Base-by-base conservation (phyloP, 2,113 vertebrate species). In the Sebastes fasciatus region DNA sequence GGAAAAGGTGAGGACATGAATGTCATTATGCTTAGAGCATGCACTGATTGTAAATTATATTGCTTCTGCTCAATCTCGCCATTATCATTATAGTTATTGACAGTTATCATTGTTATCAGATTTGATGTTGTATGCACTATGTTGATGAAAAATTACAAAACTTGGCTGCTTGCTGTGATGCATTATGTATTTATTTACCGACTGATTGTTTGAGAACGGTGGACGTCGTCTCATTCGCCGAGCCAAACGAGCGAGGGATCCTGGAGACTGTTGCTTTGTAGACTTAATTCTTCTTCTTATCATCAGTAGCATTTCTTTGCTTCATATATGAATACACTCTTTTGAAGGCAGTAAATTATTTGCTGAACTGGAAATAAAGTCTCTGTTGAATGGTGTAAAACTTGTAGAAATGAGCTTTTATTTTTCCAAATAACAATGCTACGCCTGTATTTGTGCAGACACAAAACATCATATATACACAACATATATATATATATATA, bases 121-220 rank as follows among this genome's bases (percentile, higher is more conserved):
- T 92, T 95, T 93, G 95, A 94, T 96, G 95, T 96, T 96, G 95
- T 96, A 95, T 95, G 94, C 95, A 95, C 92, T 95, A 90, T 92
- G 93, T 95, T 94, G 88, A 95, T 92, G 88, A 93, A 92, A 92
- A 93, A 90, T 74, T 87, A 86, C 88, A 88, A 34, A 95, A 94
- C 88, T 88, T 95, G 92, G 91, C 95, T 95, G 94, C 94, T 95
- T 95, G 93, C 93, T 95, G 91, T 95, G 90, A 94, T 93, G 93
- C 94, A 91, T 95, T 94, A 93, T 90, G 87, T 93, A 93, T 95
- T 94, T 92, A 92, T 94, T 95, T 94, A 93, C 83, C 34, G 85
- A 89, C 89, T 88, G 92, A 91, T 93, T 94, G 92, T 94, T 93
- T 91, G 61, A 34, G 34, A 88, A 88, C 83, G 66, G 90, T 94